Evolutionary conservation across 2,113 vertebrate species (phyloP).

Genomic region (Dromas ardeola): DNA sequence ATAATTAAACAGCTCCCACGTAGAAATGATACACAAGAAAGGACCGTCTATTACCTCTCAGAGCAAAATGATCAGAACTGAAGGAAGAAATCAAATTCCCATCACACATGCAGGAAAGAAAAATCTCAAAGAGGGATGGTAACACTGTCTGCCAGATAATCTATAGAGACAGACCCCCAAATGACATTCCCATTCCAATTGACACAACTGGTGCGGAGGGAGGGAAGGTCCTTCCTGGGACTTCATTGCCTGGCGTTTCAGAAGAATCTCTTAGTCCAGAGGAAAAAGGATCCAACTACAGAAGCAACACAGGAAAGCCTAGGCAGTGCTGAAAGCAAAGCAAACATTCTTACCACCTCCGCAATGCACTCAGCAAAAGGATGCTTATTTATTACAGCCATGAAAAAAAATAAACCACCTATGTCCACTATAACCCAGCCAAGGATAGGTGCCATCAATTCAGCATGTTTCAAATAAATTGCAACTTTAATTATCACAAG

Average conservation of each 20-base stretch:
- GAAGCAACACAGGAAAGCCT: neutral
- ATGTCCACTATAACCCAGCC: neutral
- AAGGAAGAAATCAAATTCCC: neutral
- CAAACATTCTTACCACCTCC: accelerated
- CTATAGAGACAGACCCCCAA: neutral
- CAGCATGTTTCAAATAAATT: neutral
- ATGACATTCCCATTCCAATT: neutral
- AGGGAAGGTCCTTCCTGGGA: neutral
- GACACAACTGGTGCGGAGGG: neutral
- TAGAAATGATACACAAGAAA: neutral
- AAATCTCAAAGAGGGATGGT: neutral
- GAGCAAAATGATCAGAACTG: neutral
- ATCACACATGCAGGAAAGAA: neutral
- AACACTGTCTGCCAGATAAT: neutral
- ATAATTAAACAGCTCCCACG: neutral
- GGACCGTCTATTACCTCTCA: neutral
- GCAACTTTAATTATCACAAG: neutral
- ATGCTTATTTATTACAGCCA: neutral
- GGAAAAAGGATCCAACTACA: neutral
- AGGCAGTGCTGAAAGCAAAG: neutral
- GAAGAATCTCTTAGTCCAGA: neutral
- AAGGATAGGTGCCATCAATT: neutral
- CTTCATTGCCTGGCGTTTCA: neutral
- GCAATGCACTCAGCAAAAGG: neutral
- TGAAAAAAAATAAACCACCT: neutral